Conservation (phyloP, 2,888 invertebrate species). For the Lasioglossum zephyrum region DNA sequence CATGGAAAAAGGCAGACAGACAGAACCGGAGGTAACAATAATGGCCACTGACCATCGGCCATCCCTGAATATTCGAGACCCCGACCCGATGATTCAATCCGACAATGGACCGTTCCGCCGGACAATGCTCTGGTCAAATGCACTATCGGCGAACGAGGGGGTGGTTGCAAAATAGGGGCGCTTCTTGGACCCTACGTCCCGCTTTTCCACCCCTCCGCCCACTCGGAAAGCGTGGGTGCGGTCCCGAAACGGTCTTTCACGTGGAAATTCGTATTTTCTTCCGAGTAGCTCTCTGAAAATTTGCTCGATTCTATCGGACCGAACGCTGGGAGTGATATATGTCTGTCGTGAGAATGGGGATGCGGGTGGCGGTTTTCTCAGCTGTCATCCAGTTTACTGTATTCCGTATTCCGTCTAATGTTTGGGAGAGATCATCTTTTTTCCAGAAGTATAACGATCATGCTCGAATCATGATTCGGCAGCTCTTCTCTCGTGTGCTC, state of each 20-base stretch:
- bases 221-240: constrained; percentile 72
- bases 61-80: constrained; percentile 79
- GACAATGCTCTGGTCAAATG: constrained; percentile 83
- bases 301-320: constrained; percentile 42
- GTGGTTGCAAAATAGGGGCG: constrained; percentile 75
- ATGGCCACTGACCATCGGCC: constrained; percentile 80
- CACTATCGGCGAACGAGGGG: constrained; percentile 65
- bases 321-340: constrained; percentile 33
- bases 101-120: constrained; percentile 81
- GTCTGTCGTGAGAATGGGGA: not conserved
- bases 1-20: constrained; percentile 27
- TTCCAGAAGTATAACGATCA: not conserved
- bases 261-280: constrained; percentile 44
- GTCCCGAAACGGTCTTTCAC: constrained; percentile 62
- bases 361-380: constrained; percentile 7
- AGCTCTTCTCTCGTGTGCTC: no score
- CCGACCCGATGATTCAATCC: constrained; percentile 81
- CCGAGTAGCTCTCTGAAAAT: constrained; percentile 34
- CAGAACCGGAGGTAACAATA: constrained; percentile 71
- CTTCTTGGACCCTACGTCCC: constrained; percentile 55
- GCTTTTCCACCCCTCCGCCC: constrained; percentile 10
- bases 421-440: not conserved
- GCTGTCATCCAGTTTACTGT: not conserved
- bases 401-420: not conserved
- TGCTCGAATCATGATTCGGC: not conserved